Evolutionary conservation across 2,888 invertebrate genomes (phyloP), one percentile per base, ranked within the genome.

Genomic region (Xiphydria camelus): DNA sequence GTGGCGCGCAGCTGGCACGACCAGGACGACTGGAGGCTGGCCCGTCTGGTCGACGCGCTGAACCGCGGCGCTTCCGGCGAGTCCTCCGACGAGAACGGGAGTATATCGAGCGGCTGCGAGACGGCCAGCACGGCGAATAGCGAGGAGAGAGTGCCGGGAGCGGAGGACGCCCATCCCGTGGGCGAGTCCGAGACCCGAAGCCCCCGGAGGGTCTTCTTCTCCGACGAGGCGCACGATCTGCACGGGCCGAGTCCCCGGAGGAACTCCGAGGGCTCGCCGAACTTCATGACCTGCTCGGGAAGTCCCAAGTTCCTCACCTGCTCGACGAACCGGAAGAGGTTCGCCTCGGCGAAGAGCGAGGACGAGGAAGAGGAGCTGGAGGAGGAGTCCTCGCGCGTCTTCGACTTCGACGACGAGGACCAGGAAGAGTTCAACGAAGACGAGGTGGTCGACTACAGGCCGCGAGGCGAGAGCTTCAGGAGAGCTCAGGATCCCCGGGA

Each of bases 31-130:
- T 75, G 69, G 71, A 63, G 71, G 47, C 55, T 70, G 43, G 73
- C 68, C 4, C 61, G 69, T 50, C 59, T 68, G 35, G 68, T 69
- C 40, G 73, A 70, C 48, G 66, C 64, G 10, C 53, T 74, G 29
- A 70, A 70, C 48, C 70, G 70, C 21, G 59, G 57, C 35, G 61
- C 55, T 46, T 61, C 60, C 45, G 56, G 58, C 48, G 74, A 74
- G 37, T 68, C 66, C 21, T 70, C 66, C 26, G 74, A 75, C 34
- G 74, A 74, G 42, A 75, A 74, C 44, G 73, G 68, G 29, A 75
- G 75, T 46, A 84, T 89, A 67, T 89, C 89, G 53, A 89, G 88
- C 64, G 89, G 89, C 57, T 89, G 89, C 73, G 89, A 89, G 76
- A 88, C 88, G 9, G 87, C 87, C 37, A 88, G 88, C 73, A 88